Percentiles rank a stretch among this genome's conserved stretches.
These are phyloP conservation scores for Perognathus longimembris DNA, from an alignment of 2,113 vertebrate species.

Conservation along the genomic window DNA sequence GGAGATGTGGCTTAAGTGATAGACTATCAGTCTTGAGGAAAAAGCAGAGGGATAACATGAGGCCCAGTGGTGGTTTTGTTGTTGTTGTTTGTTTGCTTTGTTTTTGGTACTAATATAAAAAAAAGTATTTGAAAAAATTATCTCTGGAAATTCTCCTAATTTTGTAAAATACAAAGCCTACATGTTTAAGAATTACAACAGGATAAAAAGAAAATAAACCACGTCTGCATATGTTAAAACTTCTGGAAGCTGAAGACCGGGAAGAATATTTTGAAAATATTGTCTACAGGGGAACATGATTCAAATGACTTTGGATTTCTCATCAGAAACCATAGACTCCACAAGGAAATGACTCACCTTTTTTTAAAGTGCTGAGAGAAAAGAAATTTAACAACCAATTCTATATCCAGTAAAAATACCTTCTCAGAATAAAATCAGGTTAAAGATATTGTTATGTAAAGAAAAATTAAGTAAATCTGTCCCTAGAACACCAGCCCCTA, in stretches of 20 bases:
- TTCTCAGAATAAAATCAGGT: conserved; percentile 41
- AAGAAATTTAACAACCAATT: background rate
- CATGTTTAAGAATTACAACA: background rate
- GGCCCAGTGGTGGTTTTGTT: too few species aligned
- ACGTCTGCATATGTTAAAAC: background rate
- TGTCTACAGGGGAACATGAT: background rate
- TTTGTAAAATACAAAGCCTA: conserved; percentile 28
- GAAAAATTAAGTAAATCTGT: conserved; percentile 32
- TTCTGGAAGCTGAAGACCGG: background rate
- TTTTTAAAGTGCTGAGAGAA: background rate
- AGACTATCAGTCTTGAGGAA: too few species aligned
- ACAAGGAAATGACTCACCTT: conserved; percentile 3
- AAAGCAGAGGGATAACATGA: too few species aligned
- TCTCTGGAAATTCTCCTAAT: background rate
- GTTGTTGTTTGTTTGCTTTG: too few species aligned
- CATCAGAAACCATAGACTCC: background rate
- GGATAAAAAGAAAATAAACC: conserved; percentile 14
- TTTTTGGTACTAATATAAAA: too few species aligned
- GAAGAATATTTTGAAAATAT: background rate
- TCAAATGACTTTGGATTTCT: conserved; percentile 29
- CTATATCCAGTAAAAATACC: conserved; percentile 7
- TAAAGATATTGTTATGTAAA: conserved; percentile 40
- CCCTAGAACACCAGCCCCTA: background rate
- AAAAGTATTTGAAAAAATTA: too few species aligned
- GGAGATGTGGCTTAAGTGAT: too few species aligned